Evolutionary conservation across 2,888 invertebrate species (phyloP).

Genomic region (Volucella inflata): DNA sequence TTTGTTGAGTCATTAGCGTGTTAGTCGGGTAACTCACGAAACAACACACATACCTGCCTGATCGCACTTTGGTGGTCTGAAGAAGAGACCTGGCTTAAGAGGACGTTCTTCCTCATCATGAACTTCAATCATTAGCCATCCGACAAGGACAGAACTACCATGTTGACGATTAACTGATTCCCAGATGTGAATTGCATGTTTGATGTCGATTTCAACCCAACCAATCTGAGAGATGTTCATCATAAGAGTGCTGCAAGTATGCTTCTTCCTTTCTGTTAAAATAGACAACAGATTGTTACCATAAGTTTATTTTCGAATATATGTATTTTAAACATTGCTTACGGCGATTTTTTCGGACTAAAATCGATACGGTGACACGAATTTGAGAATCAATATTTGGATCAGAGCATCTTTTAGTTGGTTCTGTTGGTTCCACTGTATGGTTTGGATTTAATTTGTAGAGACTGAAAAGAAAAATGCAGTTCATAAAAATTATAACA

Average conservation of each 20-base stretch:
- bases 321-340: constrained; percentile 17
- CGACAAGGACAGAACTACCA: constrained; percentile 79
- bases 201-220: constrained; percentile 83
- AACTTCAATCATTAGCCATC: constrained; percentile 82
- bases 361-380: constrained; percentile 82
- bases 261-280: constrained; percentile 81
- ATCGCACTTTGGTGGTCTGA: constrained; percentile 83
- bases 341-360: constrained; percentile 79
- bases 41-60: constrained; percentile 84
- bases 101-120: constrained; percentile 83
- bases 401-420: constrained; percentile 51
- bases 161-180: constrained; percentile 79
- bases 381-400: constrained; percentile 80
- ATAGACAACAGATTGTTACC: constrained; percentile 26
- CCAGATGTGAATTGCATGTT: constrained; percentile 82
- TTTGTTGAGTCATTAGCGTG: constrained; percentile 70
- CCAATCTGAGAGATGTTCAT: constrained; percentile 81
- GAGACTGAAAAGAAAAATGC: constrained; percentile 68
- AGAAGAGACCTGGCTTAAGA: constrained; percentile 81
- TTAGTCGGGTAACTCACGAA: constrained; percentile 79
- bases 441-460: constrained; percentile 81
- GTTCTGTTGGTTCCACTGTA: constrained; percentile 60
- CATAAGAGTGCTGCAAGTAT: constrained; percentile 83
- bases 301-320: background rate
- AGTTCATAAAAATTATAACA: background rate